Conservation (phyloP, 2,888 invertebrate species). For the Lasioglossum figueresi region DNA sequence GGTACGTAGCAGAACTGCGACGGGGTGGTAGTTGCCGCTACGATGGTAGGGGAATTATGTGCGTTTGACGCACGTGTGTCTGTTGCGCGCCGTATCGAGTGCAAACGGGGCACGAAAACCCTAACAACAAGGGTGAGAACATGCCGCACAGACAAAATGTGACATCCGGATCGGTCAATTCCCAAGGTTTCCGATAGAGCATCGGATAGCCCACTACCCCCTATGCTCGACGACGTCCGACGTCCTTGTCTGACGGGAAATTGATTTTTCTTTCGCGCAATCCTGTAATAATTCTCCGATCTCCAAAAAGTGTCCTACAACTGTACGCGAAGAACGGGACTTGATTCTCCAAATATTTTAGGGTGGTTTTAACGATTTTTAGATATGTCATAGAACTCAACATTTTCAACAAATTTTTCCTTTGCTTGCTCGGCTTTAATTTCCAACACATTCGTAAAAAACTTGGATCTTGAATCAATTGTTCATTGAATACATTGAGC, state of each 20-base stretch:
- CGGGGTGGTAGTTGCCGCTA: constrained; percentile 6
- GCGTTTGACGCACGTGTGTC: constrained; percentile 65
- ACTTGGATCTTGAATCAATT: too few species aligned
- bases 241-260: not conserved
- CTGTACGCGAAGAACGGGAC: not conserved
- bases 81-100: constrained; percentile 69
- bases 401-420: too few species aligned
- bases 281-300: not conserved
- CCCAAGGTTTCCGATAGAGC: constrained; percentile 69
- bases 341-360: not conserved
- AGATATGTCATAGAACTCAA: too few species aligned
- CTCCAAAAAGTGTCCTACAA: not conserved
- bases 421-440: too few species aligned
- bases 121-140: constrained; percentile 78
- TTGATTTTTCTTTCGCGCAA: constrained; percentile 5
- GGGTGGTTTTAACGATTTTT: too few species aligned
- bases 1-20: constrained; percentile 10
- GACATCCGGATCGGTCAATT: constrained; percentile 79
- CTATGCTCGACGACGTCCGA: not conserved
- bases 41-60: constrained; percentile 33
- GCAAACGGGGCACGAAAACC: constrained; percentile 74
- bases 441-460: too few species aligned
- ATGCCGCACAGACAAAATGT: constrained; percentile 72
- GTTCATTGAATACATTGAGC: too few species aligned
- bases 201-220: constrained; percentile 52